These are phyloP conservation scores for Nibea albiflora DNA, from an alignment of 2,113 vertebrate genomes.

Conservation along the genomic window DNA sequence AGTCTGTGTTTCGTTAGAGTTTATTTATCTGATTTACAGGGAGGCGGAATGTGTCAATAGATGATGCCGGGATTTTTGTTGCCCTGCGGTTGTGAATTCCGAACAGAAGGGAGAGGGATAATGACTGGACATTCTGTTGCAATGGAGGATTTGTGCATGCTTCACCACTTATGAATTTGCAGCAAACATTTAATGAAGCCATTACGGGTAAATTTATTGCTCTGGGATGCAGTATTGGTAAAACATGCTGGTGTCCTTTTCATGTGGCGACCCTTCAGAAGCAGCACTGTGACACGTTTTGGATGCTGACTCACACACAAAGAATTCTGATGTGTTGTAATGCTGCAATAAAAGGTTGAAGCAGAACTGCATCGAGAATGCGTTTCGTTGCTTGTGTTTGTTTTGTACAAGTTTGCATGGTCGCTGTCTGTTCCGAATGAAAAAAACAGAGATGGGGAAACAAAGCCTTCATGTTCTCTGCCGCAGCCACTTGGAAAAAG, in stretches of 20 bases:
- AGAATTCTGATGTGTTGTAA: slow-evolving; percentile 31
- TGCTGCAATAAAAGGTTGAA: neutral
- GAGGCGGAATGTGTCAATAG: slow-evolving; percentile 18
- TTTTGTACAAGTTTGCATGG: slow-evolving; percentile 7
- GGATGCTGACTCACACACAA: slow-evolving; percentile 30
- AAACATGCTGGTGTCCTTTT: slow-evolving; percentile 30
- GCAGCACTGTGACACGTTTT: slow-evolving; percentile 14
- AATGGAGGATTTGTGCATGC: neutral
- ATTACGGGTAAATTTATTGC: neutral
- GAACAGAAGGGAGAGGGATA: slow-evolving; percentile 24
- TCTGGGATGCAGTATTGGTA: neutral
- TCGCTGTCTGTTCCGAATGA: neutral
- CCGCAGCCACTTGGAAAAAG: neutral
- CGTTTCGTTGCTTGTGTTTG: neutral
- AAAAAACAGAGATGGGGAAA: neutral
- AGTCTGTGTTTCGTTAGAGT: slow-evolving; percentile 23
- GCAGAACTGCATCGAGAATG: neutral
- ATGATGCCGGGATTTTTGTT: slow-evolving; percentile 6
- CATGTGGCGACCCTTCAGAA: slow-evolving; percentile 33
- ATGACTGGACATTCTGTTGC: slow-evolving; percentile 23
- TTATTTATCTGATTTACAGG: slow-evolving; percentile 49
- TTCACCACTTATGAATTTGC: slow-evolving; percentile 12
- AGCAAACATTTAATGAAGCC: neutral
- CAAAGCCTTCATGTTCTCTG: neutral
- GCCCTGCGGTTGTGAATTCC: slow-evolving; percentile 24